phyloP scores from a whole-genome alignment of 2,113 vertebrate species.

The Anser cygnoides region DNA sequence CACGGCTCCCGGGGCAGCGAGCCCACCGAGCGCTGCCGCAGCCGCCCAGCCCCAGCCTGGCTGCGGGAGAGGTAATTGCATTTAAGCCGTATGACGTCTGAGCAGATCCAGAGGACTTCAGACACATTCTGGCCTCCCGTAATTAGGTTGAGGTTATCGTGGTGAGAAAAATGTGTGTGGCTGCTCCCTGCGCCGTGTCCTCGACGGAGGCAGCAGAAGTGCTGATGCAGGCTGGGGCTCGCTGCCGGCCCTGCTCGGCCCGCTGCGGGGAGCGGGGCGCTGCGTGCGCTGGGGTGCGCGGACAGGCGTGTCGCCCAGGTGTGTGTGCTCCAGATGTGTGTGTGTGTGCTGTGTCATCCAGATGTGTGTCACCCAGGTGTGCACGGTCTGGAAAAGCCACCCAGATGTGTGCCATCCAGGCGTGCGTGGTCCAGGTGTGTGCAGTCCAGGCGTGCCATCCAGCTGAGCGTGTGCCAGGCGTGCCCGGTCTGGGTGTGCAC shows the following conservation, averaged over 20 bases:
- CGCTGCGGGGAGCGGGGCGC: neutral
- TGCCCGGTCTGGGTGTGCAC: no score
- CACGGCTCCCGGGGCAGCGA: neutral
- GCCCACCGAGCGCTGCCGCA: neutral
- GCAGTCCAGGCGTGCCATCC: no score
- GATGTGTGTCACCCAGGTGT: neutral
- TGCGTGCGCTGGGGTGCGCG: neutral
- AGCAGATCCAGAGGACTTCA: conserved; percentile 7
- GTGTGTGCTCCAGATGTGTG: neutral
- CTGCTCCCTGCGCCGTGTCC: neutral
- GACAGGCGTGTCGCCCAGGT: neutral
- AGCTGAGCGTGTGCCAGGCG: no score
- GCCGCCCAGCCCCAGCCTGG: neutral
- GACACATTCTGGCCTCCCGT: neutral
- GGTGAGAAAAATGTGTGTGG: neutral
- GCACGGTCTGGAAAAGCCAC: no score
- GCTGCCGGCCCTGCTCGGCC: neutral
- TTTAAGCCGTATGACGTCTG: neutral
- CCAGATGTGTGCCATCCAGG: no score
- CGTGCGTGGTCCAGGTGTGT: no score
- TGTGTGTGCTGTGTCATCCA: fast-evolving
- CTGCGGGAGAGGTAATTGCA: neutral
- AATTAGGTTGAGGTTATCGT: conserved; percentile 21
- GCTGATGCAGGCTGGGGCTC: neutral
- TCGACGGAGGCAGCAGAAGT: neutral